These are phyloP conservation scores for Lamellibrachia luymesi DNA, from an alignment of 1,140 invertebrate species.

Conservation along the genomic window DNA sequence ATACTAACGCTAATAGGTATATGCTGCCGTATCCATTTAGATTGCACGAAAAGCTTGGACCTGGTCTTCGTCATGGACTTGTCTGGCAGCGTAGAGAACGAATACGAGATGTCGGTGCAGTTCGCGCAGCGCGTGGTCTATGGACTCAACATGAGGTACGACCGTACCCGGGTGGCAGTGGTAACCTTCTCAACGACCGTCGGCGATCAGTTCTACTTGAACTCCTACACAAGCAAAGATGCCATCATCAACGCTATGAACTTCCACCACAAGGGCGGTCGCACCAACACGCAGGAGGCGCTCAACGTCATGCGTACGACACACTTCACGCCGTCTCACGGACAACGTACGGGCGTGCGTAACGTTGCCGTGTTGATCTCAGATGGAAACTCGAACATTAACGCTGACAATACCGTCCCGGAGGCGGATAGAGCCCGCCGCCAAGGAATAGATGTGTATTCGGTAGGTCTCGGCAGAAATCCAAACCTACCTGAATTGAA, in stretches of 20 bases:
- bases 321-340: slow-evolving; percentile 30
- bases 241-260: slow-evolving; percentile 17
- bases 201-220: slow-evolving; percentile 26
- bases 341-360: slow-evolving; percentile 39
- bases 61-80: slow-evolving; percentile 32
- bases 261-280: slow-evolving; percentile 21
- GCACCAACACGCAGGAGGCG: slow-evolving; percentile 46
- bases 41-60: slow-evolving; percentile 21
- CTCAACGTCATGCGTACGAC: slow-evolving; percentile 35
- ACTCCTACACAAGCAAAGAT: slow-evolving; percentile 3
- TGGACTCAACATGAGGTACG: slow-evolving; percentile 14
- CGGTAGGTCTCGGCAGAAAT: background rate
- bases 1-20: background rate
- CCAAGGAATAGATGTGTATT: background rate
- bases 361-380: slow-evolving; percentile 48
- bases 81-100: slow-evolving; percentile 29
- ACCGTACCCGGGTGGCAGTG: background rate
- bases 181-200: background rate
- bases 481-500: slow-evolving; percentile 9
- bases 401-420: background rate
- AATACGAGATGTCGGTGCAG: slow-evolving; percentile 2
- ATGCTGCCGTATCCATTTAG: background rate
- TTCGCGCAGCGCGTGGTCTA: slow-evolving; percentile 13
- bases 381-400: slow-evolving; percentile 46
- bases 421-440: background rate